Evolutionary conservation across 2,888 invertebrate species (phyloP).

Genomic region (Stegophylla sp.): DNA sequence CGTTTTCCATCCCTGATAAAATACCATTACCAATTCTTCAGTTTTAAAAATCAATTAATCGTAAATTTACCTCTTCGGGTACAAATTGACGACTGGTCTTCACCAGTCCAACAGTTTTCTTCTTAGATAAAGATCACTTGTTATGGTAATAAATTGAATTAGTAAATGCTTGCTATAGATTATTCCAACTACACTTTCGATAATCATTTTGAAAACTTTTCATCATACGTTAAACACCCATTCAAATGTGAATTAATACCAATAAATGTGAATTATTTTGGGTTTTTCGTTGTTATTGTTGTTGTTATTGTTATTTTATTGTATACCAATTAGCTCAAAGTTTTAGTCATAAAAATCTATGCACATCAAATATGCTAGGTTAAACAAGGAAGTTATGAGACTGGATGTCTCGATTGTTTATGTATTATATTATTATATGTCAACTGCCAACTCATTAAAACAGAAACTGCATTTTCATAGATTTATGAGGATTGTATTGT

Average conservation of each 20-base stretch:
- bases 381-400: not conserved
- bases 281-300: not conserved
- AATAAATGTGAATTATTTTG: too few relatives aligned
- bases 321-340: not conserved
- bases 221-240: too few relatives aligned
- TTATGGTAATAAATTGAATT: not conserved
- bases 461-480: not conserved
- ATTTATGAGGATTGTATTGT: too few relatives aligned
- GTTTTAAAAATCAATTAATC: not conserved
- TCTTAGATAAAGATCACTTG: not conserved
- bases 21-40: not conserved
- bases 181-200: too few relatives aligned
- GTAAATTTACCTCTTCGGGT: not conserved
- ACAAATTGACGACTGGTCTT: too few relatives aligned
- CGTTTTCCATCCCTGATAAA: too few relatives aligned
- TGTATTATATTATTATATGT: not conserved
- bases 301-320: not conserved
- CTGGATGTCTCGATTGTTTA: too few relatives aligned
- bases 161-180: not conserved
- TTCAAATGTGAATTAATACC: too few relatives aligned
- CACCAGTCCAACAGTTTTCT: too few relatives aligned
- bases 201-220: too few relatives aligned
- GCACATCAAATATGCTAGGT: not conserved
- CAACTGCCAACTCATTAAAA: constrained; percentile 1
- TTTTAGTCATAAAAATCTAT: not conserved